phyloP scores from a whole-genome alignment of 2,113 vertebrate species.

The Bettongia penicillata region DNA sequence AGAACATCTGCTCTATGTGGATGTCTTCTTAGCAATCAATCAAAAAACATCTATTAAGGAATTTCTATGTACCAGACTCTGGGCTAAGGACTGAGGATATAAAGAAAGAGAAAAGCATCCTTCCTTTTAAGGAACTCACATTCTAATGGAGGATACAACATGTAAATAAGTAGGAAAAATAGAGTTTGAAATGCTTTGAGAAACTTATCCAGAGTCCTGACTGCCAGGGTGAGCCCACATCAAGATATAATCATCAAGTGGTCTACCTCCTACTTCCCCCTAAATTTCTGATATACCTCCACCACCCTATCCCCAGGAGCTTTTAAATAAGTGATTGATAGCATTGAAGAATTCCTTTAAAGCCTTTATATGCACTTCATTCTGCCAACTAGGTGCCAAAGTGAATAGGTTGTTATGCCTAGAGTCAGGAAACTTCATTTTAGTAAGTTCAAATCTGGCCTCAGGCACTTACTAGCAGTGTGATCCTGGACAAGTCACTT shows the following conservation, averaged over 20 bases:
- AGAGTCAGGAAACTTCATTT: not conserved
- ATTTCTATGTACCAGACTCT: not conserved
- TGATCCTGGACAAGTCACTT: too few relatives aligned
- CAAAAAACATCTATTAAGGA: not conserved
- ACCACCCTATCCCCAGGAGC: not conserved
- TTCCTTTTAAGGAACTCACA: not conserved
- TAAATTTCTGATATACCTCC: not conserved
- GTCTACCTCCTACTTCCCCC: not conserved
- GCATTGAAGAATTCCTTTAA: not conserved
- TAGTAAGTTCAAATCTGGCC: not conserved
- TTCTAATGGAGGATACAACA: not conserved
- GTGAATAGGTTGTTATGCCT: not conserved
- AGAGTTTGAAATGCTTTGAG: not conserved
- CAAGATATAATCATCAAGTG: not conserved
- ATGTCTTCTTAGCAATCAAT: not conserved
- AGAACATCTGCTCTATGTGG: not conserved
- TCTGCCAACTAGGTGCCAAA: not conserved
- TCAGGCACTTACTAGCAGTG: not conserved
- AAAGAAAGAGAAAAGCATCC: not conserved
- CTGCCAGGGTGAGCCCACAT: not conserved
- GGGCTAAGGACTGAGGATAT: not conserved
- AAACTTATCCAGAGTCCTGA: not conserved
- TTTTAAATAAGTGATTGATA: not conserved
- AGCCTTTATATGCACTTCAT: not conserved
- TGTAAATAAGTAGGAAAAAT: not conserved